phyloP scores from a whole-genome alignment of 2,888 invertebrate genomes.

The Parascotia fuliginaria region DNA sequence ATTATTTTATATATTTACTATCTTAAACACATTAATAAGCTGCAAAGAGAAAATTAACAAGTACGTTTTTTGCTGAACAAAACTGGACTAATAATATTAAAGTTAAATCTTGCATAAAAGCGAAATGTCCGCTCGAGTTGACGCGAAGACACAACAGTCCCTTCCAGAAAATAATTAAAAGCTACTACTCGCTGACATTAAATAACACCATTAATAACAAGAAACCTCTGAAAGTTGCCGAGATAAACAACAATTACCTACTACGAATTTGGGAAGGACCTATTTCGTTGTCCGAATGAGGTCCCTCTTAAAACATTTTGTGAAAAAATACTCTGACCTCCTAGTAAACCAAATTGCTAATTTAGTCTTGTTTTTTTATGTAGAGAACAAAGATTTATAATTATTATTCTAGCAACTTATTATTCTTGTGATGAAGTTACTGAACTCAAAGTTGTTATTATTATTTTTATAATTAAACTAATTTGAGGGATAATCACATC shows the following conservation, averaged over 20 bases:
- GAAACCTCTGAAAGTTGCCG: conserved; percentile 71
- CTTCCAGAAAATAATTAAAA: conserved; percentile 77
- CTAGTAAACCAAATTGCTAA: conserved; percentile 18
- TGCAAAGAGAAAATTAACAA: conserved; percentile 27
- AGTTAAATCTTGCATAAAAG: conserved; percentile 63
- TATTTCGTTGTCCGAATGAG: conserved; percentile 51
- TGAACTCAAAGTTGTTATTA: neutral
- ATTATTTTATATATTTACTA: too few relatives aligned
- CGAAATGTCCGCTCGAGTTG: conserved; percentile 62
- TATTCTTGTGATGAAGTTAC: neutral
- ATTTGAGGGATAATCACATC: too few relatives aligned
- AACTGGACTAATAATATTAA: conserved; percentile 52
- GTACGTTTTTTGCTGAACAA: conserved; percentile 26
- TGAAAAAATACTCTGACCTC: conserved; percentile 23
- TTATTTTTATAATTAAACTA: too few relatives aligned
- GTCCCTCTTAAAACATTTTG: conserved; percentile 42
- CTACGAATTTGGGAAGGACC: conserved; percentile 59
- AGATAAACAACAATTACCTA: conserved; percentile 80
- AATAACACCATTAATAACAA: conserved; percentile 79
- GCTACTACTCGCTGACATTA: conserved; percentile 70
- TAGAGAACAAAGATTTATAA: conserved; percentile 2
- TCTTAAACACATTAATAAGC: conserved; percentile 13
- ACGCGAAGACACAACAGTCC: conserved; percentile 60
- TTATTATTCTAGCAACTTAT: neutral
- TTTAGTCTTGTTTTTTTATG: conserved; percentile 11